Base-by-base conservation (phyloP, 2,888 invertebrate species). In the Meiosimyza platycephala region DNA sequence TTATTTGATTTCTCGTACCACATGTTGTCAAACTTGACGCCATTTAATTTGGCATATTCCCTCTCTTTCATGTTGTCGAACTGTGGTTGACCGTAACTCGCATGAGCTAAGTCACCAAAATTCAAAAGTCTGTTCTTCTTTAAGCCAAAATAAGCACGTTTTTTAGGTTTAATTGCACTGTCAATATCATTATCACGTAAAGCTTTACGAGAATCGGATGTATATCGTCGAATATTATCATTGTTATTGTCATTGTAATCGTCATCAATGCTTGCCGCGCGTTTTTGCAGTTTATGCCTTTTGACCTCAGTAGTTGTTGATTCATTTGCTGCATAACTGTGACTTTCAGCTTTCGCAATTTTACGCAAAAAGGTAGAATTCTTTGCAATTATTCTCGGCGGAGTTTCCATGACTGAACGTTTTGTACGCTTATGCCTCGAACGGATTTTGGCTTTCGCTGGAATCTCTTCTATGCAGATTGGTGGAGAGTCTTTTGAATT, bases 191-290 rank as follows among this genome's bases (percentile, higher is more conserved):
- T 77, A 9, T 75, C 70, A 16, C 65, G 64, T 1, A 55, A 9
- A 40, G 40, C 9, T 40, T 40, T 40, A 9, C 40, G 40, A 2
- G 9, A 77, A 6, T 1, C 69, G 78, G 57, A 72, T 77, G 6
- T 75, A 76, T 48, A 40, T 68, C 69, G 40, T 11, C 11, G 52
- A 12, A 16, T 22, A 6, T 33, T 48, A 47, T 73, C 78, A 6
- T 78, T 80, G 66, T 78, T 79, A 51, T 82, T 79, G 75, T 83
- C 82, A 47, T 78, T 80, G 7, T 77, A 76, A 0, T 76, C 78
- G 15, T 80, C 80, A 6, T 78, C 6, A 9, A 71, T 13, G 9
- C 62, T 75, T 1, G 71, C 22, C 5, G 48, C 52, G n/a, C 75
- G 75, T 50, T 74, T 74, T 16, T 60, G 47, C 57, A 63, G 7